Conservation (phyloP, 2,888 invertebrate species). For the Hesperia comma region DNA sequence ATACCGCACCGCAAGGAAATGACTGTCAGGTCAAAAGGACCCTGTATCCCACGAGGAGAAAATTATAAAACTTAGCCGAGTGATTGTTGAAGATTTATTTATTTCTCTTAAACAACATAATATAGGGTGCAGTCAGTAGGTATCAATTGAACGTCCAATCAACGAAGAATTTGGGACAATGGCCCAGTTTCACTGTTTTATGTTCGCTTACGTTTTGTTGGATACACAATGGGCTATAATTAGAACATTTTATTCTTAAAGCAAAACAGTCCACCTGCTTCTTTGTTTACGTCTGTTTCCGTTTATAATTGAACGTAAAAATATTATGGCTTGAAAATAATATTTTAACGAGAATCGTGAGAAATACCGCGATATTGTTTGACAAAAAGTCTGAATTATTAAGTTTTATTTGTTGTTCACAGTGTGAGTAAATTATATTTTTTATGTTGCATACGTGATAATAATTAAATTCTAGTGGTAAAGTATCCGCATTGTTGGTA, state of each 20-base stretch:
- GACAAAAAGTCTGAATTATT: neutral
- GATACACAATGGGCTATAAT: conserved; percentile 47
- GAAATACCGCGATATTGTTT: neutral
- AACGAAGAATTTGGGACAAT: neutral
- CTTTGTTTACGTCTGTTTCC: conserved; percentile 4
- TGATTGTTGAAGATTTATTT: too few relatives aligned
- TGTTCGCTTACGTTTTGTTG: conserved; percentile 28
- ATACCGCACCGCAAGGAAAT: too few relatives aligned
- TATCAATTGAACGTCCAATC: neutral
- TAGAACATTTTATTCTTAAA: conserved; percentile 36
- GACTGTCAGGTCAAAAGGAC: too few relatives aligned
- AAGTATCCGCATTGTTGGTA: too few relatives aligned
- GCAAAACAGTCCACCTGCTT: conserved; percentile 1
- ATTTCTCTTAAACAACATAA: too few relatives aligned
- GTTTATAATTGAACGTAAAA: conserved; percentile 7
- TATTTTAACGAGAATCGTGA: neutral
- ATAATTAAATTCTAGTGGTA: too few relatives aligned
- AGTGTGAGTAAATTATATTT: too few relatives aligned
- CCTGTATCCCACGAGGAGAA: too few relatives aligned
- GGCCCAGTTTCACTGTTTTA: conserved; percentile 1
- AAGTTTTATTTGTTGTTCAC: too few relatives aligned
- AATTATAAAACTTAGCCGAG: too few relatives aligned
- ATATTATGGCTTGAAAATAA: neutral
- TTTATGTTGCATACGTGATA: too few relatives aligned
- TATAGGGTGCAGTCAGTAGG: neutral